These are phyloP conservation scores for Pyrrhura leucotis DNA, from an alignment of 2,797 vertebrate species.

Conservation along the genomic window DNA sequence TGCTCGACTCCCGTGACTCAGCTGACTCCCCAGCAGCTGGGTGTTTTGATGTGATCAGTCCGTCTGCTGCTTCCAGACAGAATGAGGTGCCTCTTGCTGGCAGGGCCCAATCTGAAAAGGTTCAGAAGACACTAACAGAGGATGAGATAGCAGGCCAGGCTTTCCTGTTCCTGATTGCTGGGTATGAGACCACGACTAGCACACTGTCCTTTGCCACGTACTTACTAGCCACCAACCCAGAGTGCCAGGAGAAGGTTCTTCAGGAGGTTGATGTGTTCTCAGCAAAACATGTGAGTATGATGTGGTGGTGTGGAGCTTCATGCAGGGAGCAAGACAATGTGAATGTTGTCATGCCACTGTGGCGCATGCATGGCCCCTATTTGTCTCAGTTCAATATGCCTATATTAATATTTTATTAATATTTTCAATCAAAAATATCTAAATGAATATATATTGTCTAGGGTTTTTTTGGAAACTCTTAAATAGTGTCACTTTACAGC, in stretches of 20 bases:
- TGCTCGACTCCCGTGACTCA: constrained; percentile 83
- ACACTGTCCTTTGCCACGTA: constrained; percentile 89
- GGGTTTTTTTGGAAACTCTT: not conserved
- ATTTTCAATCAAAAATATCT: not conserved
- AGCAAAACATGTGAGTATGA: constrained; percentile 83
- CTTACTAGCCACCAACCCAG: constrained; percentile 86
- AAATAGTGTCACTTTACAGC: not conserved
- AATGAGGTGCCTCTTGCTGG: not conserved
- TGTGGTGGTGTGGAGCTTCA: not conserved
- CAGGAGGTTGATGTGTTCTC: constrained; percentile 88
- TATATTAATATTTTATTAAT: not conserved
- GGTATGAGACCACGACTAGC: constrained; percentile 91
- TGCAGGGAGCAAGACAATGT: not conserved
- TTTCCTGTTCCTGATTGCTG: constrained; percentile 90
- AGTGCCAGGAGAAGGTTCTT: constrained; percentile 85
- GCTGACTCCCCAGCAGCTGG: constrained; percentile 58
- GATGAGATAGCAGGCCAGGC: constrained; percentile 93
- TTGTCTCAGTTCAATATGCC: not conserved
- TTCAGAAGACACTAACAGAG: constrained; percentile 80
- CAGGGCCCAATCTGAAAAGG: not conserved
- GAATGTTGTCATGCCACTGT: not conserved
- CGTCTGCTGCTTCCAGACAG: constrained; percentile 35
- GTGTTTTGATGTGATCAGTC: constrained; percentile 74
- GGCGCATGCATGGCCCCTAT: not conserved
- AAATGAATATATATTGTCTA: not conserved